phyloP scores from a whole-genome alignment of 2,113 vertebrate genomes.

The Myotis lucifugus region DNA sequence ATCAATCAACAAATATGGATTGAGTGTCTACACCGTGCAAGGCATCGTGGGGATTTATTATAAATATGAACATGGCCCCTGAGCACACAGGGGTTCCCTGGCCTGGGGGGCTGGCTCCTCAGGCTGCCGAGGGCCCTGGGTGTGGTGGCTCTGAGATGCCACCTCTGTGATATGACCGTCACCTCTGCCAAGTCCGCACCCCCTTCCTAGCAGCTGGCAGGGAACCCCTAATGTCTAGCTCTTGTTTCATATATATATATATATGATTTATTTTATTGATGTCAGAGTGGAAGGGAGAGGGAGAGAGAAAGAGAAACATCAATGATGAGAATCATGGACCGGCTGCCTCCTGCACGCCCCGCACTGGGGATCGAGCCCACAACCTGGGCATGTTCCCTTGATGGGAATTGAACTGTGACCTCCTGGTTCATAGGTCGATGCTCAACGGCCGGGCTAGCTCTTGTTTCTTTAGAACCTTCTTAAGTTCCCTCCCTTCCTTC shows the following conservation, averaged over 20 bases:
- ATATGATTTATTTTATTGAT: no score
- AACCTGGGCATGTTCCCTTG: no score
- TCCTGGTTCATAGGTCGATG: no score
- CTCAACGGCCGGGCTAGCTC: not conserved
- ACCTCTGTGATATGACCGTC: not conserved
- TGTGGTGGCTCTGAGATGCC: not conserved
- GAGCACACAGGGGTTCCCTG: not conserved
- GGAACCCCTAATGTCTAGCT: not conserved
- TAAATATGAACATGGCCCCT: constrained; percentile 52
- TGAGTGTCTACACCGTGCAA: not conserved
- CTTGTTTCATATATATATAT: not conserved
- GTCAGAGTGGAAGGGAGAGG: no score
- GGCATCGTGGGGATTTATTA: not conserved
- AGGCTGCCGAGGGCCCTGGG: not conserved
- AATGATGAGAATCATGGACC: no score
- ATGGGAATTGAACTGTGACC: no score
- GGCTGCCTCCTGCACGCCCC: no score
- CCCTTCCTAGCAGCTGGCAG: not conserved
- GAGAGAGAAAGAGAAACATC: no score
- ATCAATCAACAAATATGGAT: constrained; percentile 63
- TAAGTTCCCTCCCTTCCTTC: not conserved
- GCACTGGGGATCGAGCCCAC: no score
- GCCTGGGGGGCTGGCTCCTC: not conserved
- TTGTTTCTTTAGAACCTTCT: not conserved
- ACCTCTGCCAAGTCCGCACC: not conserved